Base-by-base conservation (phyloP, 2,888 invertebrate species). In the Nemotelus pantherinus region DNA sequence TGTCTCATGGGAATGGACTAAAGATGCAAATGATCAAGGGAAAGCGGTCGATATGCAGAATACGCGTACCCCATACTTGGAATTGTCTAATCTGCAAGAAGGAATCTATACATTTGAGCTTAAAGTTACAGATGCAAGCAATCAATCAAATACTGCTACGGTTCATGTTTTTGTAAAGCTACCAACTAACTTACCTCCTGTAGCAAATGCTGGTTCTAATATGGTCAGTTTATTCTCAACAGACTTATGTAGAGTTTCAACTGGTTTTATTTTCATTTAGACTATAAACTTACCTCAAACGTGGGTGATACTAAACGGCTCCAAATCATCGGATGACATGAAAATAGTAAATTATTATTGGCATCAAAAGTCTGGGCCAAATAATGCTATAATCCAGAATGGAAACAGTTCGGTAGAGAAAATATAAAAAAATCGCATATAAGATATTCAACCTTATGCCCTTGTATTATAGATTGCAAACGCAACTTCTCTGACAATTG, bases 41-140 rank as follows among this genome's bases (percentile, higher is more conserved):
- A 95, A 96, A 84, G 96, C 96, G 0, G 97, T 96, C 7, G 97
- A 97, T 84, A 97, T 97, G 96, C 96, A 97, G 89, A 95, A 97
- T 82, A 97, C 97, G 0, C 91, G 95, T 83, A 96, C 96, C 0
- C 95, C 97, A 0, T 95, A 94, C 84, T 90, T 97, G 58, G 93
- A 94, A 87, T 88, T 98, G 9, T 95, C 96, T 0, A 95, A 97
- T 87, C 89, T 98, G 67, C 95, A 97, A 83, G 95, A 95, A 84
- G 98, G 98, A 64, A 94, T 97, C 88, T 98, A 98, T 85, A 96
- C 95, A 0, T 98, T 97, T 87, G 93, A 94, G 4, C 88, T 98
- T 64, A 95, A 95, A 88, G 98, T 98, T 48, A 97, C 95, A 0
- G 98, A 98, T 84, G 93, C 94, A 75, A 94, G 95, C 0, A 94